These are phyloP conservation scores for Catamblyrhynchus diadema DNA, from an alignment of 2,797 vertebrate species.

Conservation along the genomic window DNA sequence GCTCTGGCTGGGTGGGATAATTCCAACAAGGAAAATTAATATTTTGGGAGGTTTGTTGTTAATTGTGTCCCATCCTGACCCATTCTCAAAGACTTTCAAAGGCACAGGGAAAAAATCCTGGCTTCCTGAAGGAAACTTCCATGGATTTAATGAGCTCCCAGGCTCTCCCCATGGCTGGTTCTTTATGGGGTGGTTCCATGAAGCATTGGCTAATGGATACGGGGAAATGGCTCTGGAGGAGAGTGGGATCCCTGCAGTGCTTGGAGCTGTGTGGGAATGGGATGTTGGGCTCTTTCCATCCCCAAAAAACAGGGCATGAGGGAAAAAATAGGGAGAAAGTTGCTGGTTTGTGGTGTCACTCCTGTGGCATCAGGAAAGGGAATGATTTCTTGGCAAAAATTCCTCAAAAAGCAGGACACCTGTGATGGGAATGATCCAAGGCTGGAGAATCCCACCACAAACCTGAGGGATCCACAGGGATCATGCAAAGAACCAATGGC, in stretches of 20 bases:
- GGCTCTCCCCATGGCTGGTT: neutral
- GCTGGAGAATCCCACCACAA: neutral
- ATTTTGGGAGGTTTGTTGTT: neutral
- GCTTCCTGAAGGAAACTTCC: neutral
- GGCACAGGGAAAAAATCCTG: neutral
- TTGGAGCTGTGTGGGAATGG: neutral
- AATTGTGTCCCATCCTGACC: neutral
- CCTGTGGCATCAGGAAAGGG: neutral
- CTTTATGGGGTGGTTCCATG: slow-evolving; percentile 5
- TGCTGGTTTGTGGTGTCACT: neutral
- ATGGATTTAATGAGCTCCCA: neutral
- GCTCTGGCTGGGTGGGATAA: neutral
- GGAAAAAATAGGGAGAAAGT: neutral
- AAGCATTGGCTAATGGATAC: neutral
- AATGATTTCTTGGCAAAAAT: neutral
- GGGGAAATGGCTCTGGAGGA: neutral
- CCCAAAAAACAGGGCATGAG: fast-evolving
- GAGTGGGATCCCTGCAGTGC: neutral
- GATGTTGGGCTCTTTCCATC: neutral
- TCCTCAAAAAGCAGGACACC: neutral
- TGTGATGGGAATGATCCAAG: neutral
- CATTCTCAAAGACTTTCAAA: neutral
- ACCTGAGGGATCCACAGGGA: neutral
- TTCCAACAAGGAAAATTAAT: neutral
- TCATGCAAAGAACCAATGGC: fast-evolving